Percentiles rank a stretch among this genome's conserved stretches.
These are phyloP conservation scores for Cynopterus sphinx DNA, from an alignment of 2,797 vertebrate species.

Conservation along the genomic window DNA sequence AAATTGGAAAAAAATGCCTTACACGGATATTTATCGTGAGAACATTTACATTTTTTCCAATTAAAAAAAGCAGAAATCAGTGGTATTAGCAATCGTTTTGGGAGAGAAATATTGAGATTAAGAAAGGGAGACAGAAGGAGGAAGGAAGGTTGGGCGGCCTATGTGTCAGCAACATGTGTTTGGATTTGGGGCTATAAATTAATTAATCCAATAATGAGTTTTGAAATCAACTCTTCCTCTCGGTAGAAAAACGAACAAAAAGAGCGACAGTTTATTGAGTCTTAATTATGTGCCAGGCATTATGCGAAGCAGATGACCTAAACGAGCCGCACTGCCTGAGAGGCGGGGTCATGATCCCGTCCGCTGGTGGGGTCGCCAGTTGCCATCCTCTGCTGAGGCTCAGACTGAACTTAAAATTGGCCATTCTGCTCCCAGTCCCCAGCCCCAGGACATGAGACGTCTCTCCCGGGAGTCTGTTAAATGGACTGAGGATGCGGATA, in stretches of 20 bases:
- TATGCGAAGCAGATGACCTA: not conserved
- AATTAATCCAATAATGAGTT: not conserved
- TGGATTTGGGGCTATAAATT: not conserved
- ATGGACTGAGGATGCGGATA: not conserved
- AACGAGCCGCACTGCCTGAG: not conserved
- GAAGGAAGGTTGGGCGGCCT: not conserved
- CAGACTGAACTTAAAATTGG: not conserved
- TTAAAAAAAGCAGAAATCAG: not conserved
- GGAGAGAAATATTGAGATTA: not conserved
- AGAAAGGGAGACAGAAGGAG: not conserved
- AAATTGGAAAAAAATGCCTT: not conserved
- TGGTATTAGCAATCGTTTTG: not conserved
- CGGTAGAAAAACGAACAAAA: not conserved
- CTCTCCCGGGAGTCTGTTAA: not conserved
- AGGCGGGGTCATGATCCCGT: not conserved
- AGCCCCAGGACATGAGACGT: not conserved
- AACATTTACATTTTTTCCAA: not conserved
- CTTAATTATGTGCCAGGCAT: not conserved
- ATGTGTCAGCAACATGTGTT: not conserved
- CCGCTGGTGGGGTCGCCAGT: not conserved
- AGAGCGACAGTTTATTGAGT: not conserved
- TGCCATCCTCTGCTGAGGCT: not conserved
- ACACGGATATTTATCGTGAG: not conserved
- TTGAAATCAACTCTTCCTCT: not conserved
- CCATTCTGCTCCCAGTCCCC: not conserved